These are phyloP conservation scores for Paratrypauchen microcephalus DNA, from an alignment of 2,797 vertebrate species.

Conservation along the genomic window DNA sequence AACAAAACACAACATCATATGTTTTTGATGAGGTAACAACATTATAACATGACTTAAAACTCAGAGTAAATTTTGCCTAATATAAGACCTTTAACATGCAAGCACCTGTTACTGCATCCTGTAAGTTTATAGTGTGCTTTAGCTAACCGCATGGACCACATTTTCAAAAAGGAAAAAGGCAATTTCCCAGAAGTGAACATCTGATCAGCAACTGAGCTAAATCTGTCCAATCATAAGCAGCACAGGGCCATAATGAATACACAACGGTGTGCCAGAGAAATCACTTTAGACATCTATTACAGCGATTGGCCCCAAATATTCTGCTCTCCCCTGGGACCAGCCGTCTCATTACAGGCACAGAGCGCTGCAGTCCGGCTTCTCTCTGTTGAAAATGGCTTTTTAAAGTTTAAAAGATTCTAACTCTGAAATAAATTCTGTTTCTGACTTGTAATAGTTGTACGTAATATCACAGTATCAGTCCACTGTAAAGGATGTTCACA, in stretches of 20 bases:
- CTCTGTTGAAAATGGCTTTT: conserved; percentile 1
- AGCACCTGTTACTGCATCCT: not conserved
- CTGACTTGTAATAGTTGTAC: not conserved
- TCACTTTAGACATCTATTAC: conserved; percentile 55
- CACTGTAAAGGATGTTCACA: not conserved
- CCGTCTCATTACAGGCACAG: conserved; percentile 33
- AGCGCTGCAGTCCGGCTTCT: conserved; percentile 11
- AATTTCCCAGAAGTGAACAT: conserved; percentile 44
- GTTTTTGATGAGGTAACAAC: no score
- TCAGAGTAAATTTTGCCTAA: no score
- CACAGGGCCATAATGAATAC: conserved; percentile 40
- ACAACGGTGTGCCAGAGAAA: conserved; percentile 44
- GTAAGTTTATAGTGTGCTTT: conserved; percentile 16
- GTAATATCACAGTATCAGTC: not conserved
- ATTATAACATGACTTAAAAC: no score
- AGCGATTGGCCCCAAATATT: conserved; percentile 26
- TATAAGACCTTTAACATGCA: not conserved
- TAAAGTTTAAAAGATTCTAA: not conserved
- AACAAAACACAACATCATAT: no score
- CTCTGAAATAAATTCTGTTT: not conserved
- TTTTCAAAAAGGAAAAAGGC: conserved; percentile 1
- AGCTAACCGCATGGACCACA: not conserved
- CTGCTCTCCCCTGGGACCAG: conserved; percentile 13
- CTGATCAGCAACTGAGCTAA: conserved; percentile 34
- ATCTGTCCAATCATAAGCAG: conserved; percentile 29